These are phyloP conservation scores for Montipora efflorescens DNA, from an alignment of 64 coral and sea anemone species.

Conservation along the genomic window DNA sequence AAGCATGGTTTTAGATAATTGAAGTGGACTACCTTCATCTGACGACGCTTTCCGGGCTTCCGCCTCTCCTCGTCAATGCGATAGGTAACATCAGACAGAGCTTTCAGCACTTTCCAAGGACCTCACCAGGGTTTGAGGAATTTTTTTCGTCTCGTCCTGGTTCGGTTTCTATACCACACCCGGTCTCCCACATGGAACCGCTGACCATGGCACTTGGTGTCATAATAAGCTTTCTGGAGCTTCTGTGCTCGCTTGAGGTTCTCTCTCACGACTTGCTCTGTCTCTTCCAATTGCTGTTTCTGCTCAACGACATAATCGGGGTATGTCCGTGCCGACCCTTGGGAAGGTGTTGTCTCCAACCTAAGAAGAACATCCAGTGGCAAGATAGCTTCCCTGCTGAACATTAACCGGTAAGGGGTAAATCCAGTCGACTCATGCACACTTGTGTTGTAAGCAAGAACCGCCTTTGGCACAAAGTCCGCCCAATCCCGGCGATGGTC, in stretches of 20 bases:
- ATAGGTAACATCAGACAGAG: no score
- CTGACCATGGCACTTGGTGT: constrained; percentile 29
- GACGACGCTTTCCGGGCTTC: background rate
- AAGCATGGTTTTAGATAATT: constrained; percentile 32
- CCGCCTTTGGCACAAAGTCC: no score
- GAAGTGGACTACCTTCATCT: constrained; percentile 15
- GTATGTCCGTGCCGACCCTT: no score
- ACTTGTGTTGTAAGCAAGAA: no score
- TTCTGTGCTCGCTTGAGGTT: constrained; percentile 14
- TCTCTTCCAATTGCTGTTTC: background rate
- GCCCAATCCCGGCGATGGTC: no score
- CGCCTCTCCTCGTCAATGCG: background rate
- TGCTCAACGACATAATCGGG: no score
- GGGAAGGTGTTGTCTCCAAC: no score
- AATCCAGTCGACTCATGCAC: no score
- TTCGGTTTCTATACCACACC: background rate
- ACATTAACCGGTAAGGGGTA: no score
- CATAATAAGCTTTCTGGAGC: background rate
- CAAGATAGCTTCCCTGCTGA: no score
- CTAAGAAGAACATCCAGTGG: no score
- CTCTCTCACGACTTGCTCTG: constrained; percentile 19
- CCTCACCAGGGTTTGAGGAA: background rate
- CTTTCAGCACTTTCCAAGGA: no score
- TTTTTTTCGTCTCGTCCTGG: constrained; percentile 4
- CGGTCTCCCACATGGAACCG: constrained; percentile 27